Evolutionary conservation across 2,797 vertebrate species (phyloP), one percentile per base, ranked within the genome.

Genomic region (Sebastiscus albofasciatus): DNA sequence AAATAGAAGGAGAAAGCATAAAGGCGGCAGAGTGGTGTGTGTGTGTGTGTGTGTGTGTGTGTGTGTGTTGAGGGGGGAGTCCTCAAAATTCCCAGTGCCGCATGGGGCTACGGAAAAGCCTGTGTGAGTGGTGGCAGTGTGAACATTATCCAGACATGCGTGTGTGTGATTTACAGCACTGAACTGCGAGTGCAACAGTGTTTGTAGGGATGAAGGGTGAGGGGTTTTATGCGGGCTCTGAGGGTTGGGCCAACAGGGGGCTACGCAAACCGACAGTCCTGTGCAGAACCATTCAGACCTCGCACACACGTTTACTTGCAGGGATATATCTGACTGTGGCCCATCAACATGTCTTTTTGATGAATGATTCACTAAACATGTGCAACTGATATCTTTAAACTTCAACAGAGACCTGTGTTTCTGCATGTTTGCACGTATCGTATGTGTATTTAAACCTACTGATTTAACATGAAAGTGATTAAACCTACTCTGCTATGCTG

Each of bases 141-240:
- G 89, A 86, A 94, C 91, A 90, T 91, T 94, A 83, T 89, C 93
- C 94, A 94, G 93, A 90, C 84, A 3, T 74, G 33, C 6, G 60
- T 71, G 69, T 34, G 65, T 65, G 81, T 75, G 91, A 95, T 95
- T 94, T 94, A 93, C 82, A 87, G 82, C 87, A 2, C 62, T 75
- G 81, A 89, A 24, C 87, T 80, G 71, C 70, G 80, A 90, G 87
- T 86, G 87, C 79, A 90, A 59, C 79, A 78, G 87, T 77, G 73
- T 90, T 89, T 82, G 34, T 67, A 18, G 66, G 68, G 83, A 70
- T 80, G 80, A 83, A 72, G 72, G 78, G 36, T 73, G 77, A 82
- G 72, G 31, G 72, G 66, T 77, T 90, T 80, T 75, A 82, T 82
- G 71, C 70, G 13, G 67, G 73, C 65, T 87, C 79, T 33, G 74